Conservation (phyloP, 2,113 vertebrate species). For the Engystomops pustulosus region DNA sequence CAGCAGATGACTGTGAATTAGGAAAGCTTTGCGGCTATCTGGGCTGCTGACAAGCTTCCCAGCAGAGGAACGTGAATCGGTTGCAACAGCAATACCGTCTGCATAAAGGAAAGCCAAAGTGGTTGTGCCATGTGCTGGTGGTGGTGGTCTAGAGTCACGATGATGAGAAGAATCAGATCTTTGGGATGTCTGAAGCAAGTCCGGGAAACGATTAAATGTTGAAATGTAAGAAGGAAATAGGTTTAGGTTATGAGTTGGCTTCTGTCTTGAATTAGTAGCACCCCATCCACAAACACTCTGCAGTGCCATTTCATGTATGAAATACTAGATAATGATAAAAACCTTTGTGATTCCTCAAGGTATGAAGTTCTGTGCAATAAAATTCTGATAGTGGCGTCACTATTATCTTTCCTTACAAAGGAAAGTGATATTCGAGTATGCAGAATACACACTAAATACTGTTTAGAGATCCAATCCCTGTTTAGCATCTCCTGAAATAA, state of each 20-base stretch:
- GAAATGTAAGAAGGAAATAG: background rate
- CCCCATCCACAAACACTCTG: slow-evolving; percentile 76
- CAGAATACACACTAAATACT: background rate
- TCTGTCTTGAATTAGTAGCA: slow-evolving; percentile 28
- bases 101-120: slow-evolving; percentile 82
- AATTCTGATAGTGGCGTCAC: background rate
- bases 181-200: slow-evolving; percentile 47
- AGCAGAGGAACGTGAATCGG: slow-evolving; percentile 82
- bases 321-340: background rate
- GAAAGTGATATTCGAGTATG: background rate
- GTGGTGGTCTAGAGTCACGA: slow-evolving; percentile 46
- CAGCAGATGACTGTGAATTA: slow-evolving; percentile 80
- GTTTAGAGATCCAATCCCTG: background rate
- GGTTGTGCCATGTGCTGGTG: slow-evolving; percentile 79
- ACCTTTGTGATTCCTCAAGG: background rate
- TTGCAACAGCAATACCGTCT: slow-evolving; percentile 81
- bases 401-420: background rate
- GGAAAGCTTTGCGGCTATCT: slow-evolving; percentile 74
- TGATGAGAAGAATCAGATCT: background rate
- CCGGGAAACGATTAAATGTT: background rate
- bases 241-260: too few species aligned
- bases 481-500: slow-evolving; percentile 14
- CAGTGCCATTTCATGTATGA: slow-evolving; percentile 72
- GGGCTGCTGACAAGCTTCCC: slow-evolving; percentile 76
- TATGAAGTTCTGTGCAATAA: background rate